Conservation (phyloP, 2,888 invertebrate species). For the Leptopilina syphax region DNA sequence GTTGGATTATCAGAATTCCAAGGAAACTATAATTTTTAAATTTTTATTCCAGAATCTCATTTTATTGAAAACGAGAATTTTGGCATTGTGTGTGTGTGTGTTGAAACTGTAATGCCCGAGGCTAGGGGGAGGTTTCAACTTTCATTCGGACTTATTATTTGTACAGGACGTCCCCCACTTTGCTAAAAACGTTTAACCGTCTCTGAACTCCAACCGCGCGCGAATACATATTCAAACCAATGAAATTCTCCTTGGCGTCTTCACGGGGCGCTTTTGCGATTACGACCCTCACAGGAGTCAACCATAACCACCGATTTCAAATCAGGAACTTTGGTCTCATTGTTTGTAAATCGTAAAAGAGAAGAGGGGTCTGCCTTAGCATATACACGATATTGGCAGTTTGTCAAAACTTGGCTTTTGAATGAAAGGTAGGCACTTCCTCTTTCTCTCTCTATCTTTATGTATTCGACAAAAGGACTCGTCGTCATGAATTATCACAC, state of each 20-base stretch:
- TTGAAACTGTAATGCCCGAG: conserved; percentile 41
- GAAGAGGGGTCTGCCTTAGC: neutral
- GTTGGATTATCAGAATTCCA: too few relatives aligned
- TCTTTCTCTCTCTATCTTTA: neutral
- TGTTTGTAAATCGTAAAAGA: conserved; percentile 40
- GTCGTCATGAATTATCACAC: conserved; percentile 1
- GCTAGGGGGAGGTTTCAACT: conserved; percentile 49
- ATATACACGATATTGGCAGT: conserved; percentile 20
- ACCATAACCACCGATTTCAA: conserved; percentile 43
- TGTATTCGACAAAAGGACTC: conserved; percentile 12
- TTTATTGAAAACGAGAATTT: conserved; percentile 42
- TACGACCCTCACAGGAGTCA: conserved; percentile 52
- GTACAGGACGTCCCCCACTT: conserved; percentile 57
- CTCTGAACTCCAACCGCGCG: conserved; percentile 43
- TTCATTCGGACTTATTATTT: conserved; percentile 70
- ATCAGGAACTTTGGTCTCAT: conserved; percentile 36
- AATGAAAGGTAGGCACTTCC: conserved; percentile 31
- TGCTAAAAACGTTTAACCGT: conserved; percentile 42
- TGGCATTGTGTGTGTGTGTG: conserved; percentile 48
- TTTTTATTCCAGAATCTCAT: neutral
- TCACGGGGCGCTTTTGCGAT: conserved; percentile 42
- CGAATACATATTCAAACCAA: conserved; percentile 28
- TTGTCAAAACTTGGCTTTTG: conserved; percentile 28
- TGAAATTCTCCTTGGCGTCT: conserved; percentile 28
- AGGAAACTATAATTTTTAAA: neutral